A percentile compares a stretch with the other conserved stretches of the same genome.
Evolutionary conservation across 2,113 vertebrate genomes (phyloP).

Genomic region (Macrotus californicus): DNA sequence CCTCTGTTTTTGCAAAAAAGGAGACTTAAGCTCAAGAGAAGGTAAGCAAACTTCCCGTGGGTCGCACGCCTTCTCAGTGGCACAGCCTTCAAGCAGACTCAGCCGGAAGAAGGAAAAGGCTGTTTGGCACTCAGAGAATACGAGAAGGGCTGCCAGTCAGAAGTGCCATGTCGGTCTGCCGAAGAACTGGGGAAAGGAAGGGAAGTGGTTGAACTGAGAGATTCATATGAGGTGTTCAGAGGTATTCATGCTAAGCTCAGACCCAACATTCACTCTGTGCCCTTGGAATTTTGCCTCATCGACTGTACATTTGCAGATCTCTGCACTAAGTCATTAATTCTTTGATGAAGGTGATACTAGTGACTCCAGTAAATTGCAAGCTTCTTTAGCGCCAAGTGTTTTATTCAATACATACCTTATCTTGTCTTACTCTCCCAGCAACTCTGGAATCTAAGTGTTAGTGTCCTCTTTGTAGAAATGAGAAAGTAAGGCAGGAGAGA

Average conservation of each 20-base stretch:
- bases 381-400: not conserved
- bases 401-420: not conserved
- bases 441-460: not conserved
- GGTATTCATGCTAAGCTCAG: not conserved
- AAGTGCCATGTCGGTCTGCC: not conserved
- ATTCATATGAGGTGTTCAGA: not conserved
- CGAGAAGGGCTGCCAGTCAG: not conserved
- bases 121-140: not conserved
- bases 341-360: not conserved
- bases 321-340: not conserved
- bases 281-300: not conserved
- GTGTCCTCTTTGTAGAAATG: not conserved
- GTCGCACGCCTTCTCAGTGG: not conserved
- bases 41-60: not conserved
- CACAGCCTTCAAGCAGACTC: not conserved
- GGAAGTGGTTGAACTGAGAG: not conserved
- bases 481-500: not conserved
- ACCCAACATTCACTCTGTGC: not conserved
- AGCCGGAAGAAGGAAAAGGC: not conserved
- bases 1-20: not conserved
- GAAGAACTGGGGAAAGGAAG: not conserved
- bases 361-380: not conserved
- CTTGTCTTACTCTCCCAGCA: not conserved
- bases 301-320: not conserved
- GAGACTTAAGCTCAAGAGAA: not conserved